Evolutionary conservation across 2,113 vertebrate genomes (phyloP), one percentile per base, ranked within the genome.

Genomic region (Pangasianodon gigas): DNA sequence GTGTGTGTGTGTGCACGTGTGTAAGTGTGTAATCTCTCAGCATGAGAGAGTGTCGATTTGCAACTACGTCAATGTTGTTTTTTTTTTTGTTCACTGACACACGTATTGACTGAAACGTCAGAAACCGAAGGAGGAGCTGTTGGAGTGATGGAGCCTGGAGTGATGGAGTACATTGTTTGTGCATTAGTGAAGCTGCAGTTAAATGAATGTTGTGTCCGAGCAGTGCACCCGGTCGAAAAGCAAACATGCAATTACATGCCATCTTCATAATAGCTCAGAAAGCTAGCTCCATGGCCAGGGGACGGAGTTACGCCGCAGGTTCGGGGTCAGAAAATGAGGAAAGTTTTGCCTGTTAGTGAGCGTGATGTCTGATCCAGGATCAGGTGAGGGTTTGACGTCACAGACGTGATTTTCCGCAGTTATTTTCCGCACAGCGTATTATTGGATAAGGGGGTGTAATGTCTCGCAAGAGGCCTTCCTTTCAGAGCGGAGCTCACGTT

Each of bases 131-230:
- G 86, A 11, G 37, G 41, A 46, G 21, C 21, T 46, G 41, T 4
- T 44, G 32, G 21, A 48, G 44, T 46, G 32, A 24, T 24, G 74
- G 37, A 46, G 41, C n/a, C 32, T 11, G 41, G 19, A 3, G 41
- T 77, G 74, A 48, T 48, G 74, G 44, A 13, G 7, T 46, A 89
- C 85, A 91, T 77, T 51, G 54, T 92, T 93, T 93, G 88, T 91
- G 87, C 91, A 91, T 93, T 93, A 93, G 90, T 81, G 44, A 90
- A 90, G 69, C 88, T 92, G 90, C 79, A 83, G 89, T 79, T 91
- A 89, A 90, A 92, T 86, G 65, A 91, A 86, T 87, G 46, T 91
- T 90, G 85, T 88, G 87, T 92, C 91, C 88, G 74, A 90, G 74
- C 86, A 90, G 21, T n/a, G 86, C 80, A 44, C 79, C 91, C 81